These are phyloP conservation scores for Lordiphosa stackelbergi DNA, from an alignment of 1,140 invertebrate genomes.

Conservation along the genomic window DNA sequence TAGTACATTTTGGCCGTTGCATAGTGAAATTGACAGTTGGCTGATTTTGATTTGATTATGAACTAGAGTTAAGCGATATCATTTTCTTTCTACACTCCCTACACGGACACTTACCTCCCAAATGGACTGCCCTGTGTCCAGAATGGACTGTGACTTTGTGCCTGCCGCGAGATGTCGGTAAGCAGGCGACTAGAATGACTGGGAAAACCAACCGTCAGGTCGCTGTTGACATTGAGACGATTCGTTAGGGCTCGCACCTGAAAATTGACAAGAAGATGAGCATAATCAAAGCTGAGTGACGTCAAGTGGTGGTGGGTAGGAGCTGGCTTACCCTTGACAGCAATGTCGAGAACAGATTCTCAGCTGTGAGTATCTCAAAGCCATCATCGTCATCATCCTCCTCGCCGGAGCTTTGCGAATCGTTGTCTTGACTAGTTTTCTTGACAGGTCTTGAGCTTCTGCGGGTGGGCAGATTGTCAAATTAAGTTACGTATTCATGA, in stretches of 20 bases:
- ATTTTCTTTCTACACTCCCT: background rate
- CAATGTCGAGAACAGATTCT: slow-evolving; percentile 92
- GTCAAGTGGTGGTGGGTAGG: background rate
- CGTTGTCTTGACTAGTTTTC: slow-evolving; percentile 82
- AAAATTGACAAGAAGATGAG: slow-evolving; percentile 22
- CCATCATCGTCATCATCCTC: slow-evolving; percentile 93
- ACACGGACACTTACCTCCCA: slow-evolving; percentile 55
- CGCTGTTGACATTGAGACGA: slow-evolving; percentile 89
- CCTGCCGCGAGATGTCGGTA: slow-evolving; percentile 71
- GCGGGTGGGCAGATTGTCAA: slow-evolving; percentile 10
- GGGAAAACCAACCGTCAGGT: slow-evolving; percentile 66
- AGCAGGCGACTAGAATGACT: slow-evolving; percentile 75
- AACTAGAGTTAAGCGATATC: no score
- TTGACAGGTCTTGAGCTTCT: slow-evolving; percentile 85
- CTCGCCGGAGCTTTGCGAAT: slow-evolving; percentile 91
- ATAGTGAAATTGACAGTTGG: no score
- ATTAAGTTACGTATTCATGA: slow-evolving; percentile 16
- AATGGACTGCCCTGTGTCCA: slow-evolving; percentile 70
- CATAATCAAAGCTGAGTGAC: background rate
- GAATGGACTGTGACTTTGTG: slow-evolving; percentile 68
- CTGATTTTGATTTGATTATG: no score
- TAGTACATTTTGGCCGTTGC: no score
- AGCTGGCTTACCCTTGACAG: slow-evolving; percentile 84
- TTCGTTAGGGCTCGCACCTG: slow-evolving; percentile 90
- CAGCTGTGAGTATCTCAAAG: slow-evolving; percentile 92